Percentiles rank a stretch among this genome's conserved stretches.
Conservation (phyloP, 2,888 invertebrate genomes). For the Lasioglossum zephyrum region DNA sequence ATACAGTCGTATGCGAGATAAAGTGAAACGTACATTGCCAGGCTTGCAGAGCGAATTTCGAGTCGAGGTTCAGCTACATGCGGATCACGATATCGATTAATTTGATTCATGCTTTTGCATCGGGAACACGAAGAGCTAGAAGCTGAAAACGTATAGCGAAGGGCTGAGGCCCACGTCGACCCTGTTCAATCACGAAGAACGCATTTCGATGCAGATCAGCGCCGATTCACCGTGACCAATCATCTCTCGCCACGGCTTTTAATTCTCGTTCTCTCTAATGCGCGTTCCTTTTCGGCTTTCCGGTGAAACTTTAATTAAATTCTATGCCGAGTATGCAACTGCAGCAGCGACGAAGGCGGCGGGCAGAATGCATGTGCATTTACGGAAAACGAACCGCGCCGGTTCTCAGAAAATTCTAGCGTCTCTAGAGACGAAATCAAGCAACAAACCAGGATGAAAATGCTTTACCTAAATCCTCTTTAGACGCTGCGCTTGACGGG, state of each 20-base stretch:
- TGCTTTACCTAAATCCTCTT: slow-evolving; percentile 73
- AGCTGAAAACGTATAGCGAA: slow-evolving; percentile 22
- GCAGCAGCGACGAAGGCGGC: slow-evolving; percentile 16
- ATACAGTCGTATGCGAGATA: slow-evolving; percentile 9
- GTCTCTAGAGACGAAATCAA: slow-evolving; percentile 50
- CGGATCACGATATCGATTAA: slow-evolving; percentile 23
- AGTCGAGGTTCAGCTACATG: slow-evolving; percentile 32
- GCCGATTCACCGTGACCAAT: neutral
- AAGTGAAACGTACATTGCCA: slow-evolving; percentile 16
- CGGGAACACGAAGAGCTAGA: slow-evolving; percentile 16
- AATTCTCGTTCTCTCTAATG: neutral
- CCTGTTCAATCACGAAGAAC: neutral
- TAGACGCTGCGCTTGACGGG: slow-evolving; percentile 69
- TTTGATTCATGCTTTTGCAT: slow-evolving; percentile 39
- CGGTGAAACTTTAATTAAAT: slow-evolving; percentile 16
- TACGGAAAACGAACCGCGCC: slow-evolving; percentile 21
- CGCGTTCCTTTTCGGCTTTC: neutral
- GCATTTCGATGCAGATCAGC: neutral
- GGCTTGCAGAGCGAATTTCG: slow-evolving; percentile 29
- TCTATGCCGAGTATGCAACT: slow-evolving; percentile 27
- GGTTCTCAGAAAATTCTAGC: slow-evolving; percentile 18
- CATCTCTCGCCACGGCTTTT: neutral
- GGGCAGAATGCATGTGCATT: slow-evolving; percentile 29
- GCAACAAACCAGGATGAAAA: slow-evolving; percentile 39
- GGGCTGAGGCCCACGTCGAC: neutral